Conservation (phyloP, 2,888 invertebrate species). For the Siphonodentalium dalli region DNA sequence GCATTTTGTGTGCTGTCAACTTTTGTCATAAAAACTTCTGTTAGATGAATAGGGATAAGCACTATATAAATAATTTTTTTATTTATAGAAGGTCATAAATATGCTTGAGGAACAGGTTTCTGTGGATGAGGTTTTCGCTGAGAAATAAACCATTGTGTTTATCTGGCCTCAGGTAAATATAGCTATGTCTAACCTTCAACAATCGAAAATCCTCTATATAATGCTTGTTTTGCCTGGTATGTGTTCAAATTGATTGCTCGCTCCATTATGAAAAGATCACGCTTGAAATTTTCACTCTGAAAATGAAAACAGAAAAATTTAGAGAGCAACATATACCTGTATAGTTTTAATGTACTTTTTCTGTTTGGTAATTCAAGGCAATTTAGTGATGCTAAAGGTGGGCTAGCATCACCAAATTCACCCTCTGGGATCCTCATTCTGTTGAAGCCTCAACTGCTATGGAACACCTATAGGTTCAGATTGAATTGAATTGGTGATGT, state of each 20-base stretch:
- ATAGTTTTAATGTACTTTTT: slow-evolving; percentile 10
- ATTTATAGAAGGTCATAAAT: background rate
- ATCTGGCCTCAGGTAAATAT: background rate
- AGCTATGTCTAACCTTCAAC: slow-evolving; percentile 38
- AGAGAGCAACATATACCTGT: background rate
- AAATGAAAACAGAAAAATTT: slow-evolving; percentile 19
- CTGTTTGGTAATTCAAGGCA: no score
- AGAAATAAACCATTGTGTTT: background rate
- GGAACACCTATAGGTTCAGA: no score
- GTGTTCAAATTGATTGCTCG: slow-evolving; percentile 62
- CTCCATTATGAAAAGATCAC: slow-evolving; percentile 62
- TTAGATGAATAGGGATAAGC: no score
- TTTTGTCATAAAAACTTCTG: no score
- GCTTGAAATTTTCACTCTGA: slow-evolving; percentile 52
- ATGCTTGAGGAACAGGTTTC: background rate
- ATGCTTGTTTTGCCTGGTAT: slow-evolving; percentile 61
- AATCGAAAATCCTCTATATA: slow-evolving; percentile 54
- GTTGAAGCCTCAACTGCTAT: no score
- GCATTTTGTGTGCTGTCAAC: no score
- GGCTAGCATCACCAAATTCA: no score
- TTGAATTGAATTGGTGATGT: no score
- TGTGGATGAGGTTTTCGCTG: background rate
- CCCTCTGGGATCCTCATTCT: no score
- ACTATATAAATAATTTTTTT: background rate
- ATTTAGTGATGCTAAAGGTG: no score